These are phyloP conservation scores for Falcaria lacertinaria DNA, from an alignment of 2,888 invertebrate genomes.

Conservation along the genomic window DNA sequence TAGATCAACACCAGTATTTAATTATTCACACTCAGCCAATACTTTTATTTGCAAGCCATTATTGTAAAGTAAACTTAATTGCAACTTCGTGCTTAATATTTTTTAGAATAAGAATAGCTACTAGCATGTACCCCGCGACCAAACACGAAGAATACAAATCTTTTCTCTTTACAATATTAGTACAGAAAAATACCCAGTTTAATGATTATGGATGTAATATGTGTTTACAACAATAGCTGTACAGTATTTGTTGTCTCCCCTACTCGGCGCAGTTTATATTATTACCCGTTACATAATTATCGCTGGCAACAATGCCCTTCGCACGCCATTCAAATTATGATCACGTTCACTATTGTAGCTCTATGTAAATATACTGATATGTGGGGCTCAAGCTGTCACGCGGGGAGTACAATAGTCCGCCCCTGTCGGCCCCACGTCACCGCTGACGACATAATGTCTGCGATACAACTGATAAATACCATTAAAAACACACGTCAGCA, in stretches of 20 bases:
- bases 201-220: background rate
- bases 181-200: constrained; percentile 1
- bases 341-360: constrained; percentile 31
- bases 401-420: constrained; percentile 10
- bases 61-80: too few relatives aligned
- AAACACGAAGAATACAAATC: too few relatives aligned
- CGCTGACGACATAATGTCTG: background rate
- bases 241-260: constrained; percentile 9
- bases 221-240: background rate
- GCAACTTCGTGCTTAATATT: too few relatives aligned
- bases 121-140: too few relatives aligned
- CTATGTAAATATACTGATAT: constrained; percentile 45
- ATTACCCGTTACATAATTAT: constrained; percentile 22
- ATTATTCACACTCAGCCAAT: too few relatives aligned
- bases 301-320: constrained; percentile 19
- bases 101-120: too few relatives aligned
- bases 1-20: too few relatives aligned
- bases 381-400: constrained; percentile 26
- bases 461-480: background rate
- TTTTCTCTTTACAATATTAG: too few relatives aligned
- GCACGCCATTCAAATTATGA: constrained; percentile 27
- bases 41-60: too few relatives aligned
- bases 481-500: background rate
- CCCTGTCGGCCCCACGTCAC: background rate
- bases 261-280: constrained; percentile 11